A percentile compares a stretch with the other conserved stretches of the same genome.
Conservation (phyloP, 2,888 invertebrate species). For the Cerastoderma edule region DNA sequence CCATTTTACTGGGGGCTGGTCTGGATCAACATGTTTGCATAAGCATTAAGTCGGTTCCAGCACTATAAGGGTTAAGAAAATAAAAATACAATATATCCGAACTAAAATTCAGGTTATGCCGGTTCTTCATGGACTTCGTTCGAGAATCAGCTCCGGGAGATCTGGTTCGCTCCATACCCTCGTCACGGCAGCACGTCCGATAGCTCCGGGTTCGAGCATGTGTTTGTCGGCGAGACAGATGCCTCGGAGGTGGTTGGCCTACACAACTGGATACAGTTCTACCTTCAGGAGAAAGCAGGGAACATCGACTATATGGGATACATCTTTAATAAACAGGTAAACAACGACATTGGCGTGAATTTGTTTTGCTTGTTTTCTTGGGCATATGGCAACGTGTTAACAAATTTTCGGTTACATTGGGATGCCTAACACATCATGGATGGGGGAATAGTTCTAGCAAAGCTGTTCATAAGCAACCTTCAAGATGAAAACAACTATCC, state of each 20-base stretch:
- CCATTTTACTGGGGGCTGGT: no score
- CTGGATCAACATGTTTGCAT: no score
- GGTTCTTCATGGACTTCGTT: conserved; percentile 42
- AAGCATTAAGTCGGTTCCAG: no score
- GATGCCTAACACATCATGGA: no score
- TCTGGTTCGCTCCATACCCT: conserved; percentile 88
- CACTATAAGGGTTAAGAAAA: no score
- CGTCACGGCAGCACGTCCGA: conserved; percentile 89
- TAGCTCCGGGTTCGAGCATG: conserved; percentile 96
- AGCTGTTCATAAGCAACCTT: no score
- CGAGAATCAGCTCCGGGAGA: conserved; percentile 58
- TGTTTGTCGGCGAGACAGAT: conserved; percentile 94
- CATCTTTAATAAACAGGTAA: conserved; percentile 61
- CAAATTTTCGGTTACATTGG: no score
- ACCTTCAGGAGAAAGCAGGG: conserved; percentile 88
- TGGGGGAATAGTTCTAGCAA: no score
- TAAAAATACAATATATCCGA: background rate
- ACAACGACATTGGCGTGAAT: no score
- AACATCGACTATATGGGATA: conserved; percentile 73
- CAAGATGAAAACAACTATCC: no score
- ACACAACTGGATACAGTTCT: conserved; percentile 96
- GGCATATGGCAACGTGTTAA: no score
- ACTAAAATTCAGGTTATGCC: conserved; percentile 44
- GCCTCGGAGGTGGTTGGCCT: conserved; percentile 89
- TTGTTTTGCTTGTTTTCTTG: no score